Evolutionary conservation across 2,888 invertebrate species (phyloP), one percentile per base, ranked within the genome.

Genomic region (Dendrolimus pini): DNA sequence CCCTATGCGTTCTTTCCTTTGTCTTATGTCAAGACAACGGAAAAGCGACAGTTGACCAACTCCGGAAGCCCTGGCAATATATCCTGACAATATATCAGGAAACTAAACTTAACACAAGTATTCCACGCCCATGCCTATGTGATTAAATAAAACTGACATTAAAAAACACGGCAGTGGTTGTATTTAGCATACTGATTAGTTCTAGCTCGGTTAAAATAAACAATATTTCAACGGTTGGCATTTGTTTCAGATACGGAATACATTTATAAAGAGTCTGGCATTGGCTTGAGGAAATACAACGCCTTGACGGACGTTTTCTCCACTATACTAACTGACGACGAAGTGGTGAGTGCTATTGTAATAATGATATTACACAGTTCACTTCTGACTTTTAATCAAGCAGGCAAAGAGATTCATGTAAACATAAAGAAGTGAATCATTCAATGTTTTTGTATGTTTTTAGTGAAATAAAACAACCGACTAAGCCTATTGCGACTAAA

Each of bases 161-260:
- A 30, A 30, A 18, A 30, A 30, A 6, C 30, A 30, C 30, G 30
- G 30, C 30, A 47, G 9, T 47, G 9, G 47, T 47, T 10, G 9
- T 47, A 6, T 13, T 54, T 56, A 14, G 41, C 53, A 56, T 41
- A 47, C 52, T 41, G 18, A 30, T 9, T 42, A 6, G 30, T 30
- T 18, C 13, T 10, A 54, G 54, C 54, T 18, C 18, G 54, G 54
- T 53, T 18, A 18, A 18, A 47, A 9, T 47, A 47, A 47, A 47
- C 47, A 47, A 47, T 47, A 54, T 57, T 6, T 47, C 10, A 10
- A 47, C 47, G 10, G 3, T 12, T 47, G 12, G 12, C 47, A 47
- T 61, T 55, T 65, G 56, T 83, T 86, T 60, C 78, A 88, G 88
- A 81, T 57, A 74, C 74, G 8, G 79, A 83, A 65, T 88, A 83